Evolutionary conservation across 2,797 vertebrate genomes (phyloP).

Genomic region (Euthynnus affinis): DNA sequence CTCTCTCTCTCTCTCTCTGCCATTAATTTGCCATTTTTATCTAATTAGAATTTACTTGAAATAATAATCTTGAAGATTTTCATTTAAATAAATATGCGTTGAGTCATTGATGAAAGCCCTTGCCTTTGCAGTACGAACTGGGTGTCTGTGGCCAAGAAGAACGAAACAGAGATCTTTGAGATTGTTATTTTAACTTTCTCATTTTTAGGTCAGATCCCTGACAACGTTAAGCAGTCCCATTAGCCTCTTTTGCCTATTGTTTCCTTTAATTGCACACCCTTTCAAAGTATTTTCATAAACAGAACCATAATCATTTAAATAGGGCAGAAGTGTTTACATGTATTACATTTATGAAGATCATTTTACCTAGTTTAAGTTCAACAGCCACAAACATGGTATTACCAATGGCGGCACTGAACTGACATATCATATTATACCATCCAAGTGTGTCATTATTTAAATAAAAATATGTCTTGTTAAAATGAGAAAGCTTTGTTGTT

Average conservation of each 20-base stretch:
- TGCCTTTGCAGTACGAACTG: too few relatives aligned
- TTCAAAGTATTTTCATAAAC: background rate
- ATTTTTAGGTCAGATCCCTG: slow-evolving; percentile 1
- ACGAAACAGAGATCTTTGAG: too few relatives aligned
- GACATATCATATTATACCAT: slow-evolving; percentile 21
- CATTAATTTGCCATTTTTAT: background rate
- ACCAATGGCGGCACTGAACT: slow-evolving; percentile 9
- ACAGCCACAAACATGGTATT: slow-evolving; percentile 17
- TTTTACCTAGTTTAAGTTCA: slow-evolving; percentile 35
- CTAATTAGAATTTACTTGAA: background rate
- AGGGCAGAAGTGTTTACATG: slow-evolving; percentile 3
- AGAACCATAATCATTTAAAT: background rate
- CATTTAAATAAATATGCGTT: too few relatives aligned
- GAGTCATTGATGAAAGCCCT: too few relatives aligned
- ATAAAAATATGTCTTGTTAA: slow-evolving; percentile 7
- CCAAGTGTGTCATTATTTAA: slow-evolving; percentile 22
- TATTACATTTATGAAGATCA: slow-evolving; percentile 5
- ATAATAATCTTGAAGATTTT: too few relatives aligned
- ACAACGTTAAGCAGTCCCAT: background rate
- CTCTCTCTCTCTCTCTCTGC: background rate
- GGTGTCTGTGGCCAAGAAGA: too few relatives aligned
- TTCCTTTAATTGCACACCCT: background rate
- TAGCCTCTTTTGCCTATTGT: slow-evolving; percentile 12
- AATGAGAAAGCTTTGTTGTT: slow-evolving; percentile 23
- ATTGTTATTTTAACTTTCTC: background rate